Conservation (phyloP, 64 coral and sea anemone species). For the Porites lutea region DNA sequence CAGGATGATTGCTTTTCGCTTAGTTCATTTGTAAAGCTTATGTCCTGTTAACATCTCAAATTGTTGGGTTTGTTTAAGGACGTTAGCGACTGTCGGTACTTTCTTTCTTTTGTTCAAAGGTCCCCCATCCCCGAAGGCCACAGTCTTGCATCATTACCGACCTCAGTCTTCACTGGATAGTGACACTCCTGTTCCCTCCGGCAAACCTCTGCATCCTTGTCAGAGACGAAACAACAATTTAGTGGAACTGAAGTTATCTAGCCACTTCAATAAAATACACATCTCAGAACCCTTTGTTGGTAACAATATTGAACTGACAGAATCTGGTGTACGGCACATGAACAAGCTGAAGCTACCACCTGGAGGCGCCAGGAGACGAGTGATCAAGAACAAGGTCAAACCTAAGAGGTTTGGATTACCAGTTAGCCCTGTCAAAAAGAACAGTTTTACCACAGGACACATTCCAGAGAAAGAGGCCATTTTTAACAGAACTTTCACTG, state of each 20-base stretch:
- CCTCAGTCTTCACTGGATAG: constrained; percentile 75
- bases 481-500: not conserved
- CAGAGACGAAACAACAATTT: constrained; percentile 81
- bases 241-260: constrained; percentile 78
- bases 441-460: constrained; percentile 5
- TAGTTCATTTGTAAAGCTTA: too few relatives aligned
- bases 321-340: constrained; percentile 89
- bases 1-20: too few relatives aligned
- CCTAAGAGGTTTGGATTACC: constrained; percentile 72
- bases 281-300: constrained; percentile 46
- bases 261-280: constrained; percentile 49
- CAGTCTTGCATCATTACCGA: constrained; percentile 90
- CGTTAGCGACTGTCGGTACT: too few relatives aligned
- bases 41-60: too few relatives aligned
- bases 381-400: constrained; percentile 76
- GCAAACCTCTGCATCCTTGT: constrained; percentile 88
- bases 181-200: constrained; percentile 57
- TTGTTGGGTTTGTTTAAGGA: too few relatives aligned
- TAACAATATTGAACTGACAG: constrained; percentile 77
- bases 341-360: constrained; percentile 84
- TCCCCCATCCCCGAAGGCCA: constrained; percentile 93
- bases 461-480: constrained; percentile 21
- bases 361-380: constrained; percentile 55
- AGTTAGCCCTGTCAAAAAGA: constrained; percentile 12
- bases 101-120: constrained; percentile 45